Percentiles rank a stretch among this genome's conserved stretches.
Conservation (phyloP, 2,797 vertebrate species). For the Vireo griseus region DNA sequence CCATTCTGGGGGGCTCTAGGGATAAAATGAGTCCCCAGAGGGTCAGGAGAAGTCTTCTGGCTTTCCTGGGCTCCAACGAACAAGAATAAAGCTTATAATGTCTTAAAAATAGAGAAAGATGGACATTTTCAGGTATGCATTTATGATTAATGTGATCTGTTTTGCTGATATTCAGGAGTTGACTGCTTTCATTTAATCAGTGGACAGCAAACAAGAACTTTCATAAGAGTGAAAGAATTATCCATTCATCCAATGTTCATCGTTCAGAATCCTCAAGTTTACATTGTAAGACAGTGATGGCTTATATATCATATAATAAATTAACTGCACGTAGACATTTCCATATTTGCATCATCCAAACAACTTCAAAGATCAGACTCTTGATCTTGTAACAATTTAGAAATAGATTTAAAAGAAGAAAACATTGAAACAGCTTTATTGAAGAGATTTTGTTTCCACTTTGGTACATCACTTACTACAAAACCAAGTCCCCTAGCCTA, state of each 20-base stretch:
- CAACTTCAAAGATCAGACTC: background rate
- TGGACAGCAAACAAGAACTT: background rate
- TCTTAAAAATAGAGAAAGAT: background rate
- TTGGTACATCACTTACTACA: background rate
- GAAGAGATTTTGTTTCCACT: background rate
- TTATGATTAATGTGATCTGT: background rate
- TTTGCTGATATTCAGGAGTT: background rate
- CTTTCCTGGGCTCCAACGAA: no score
- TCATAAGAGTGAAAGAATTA: background rate
- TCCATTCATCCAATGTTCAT: background rate
- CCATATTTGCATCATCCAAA: background rate
- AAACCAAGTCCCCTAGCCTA: background rate
- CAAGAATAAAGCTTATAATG: background rate
- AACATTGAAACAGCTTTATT: background rate
- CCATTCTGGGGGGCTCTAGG: no score
- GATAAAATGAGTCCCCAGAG: no score
- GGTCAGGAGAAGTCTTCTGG: no score
- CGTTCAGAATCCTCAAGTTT: background rate
- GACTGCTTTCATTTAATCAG: background rate
- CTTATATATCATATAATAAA: background rate
- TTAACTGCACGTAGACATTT: background rate
- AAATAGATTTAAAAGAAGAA: background rate
- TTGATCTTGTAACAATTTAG: background rate
- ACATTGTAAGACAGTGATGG: background rate
- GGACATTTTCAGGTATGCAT: background rate